These are phyloP conservation scores for Psammodynastes pulverulentus DNA, from an alignment of 2,113 vertebrate species.

Conservation along the genomic window DNA sequence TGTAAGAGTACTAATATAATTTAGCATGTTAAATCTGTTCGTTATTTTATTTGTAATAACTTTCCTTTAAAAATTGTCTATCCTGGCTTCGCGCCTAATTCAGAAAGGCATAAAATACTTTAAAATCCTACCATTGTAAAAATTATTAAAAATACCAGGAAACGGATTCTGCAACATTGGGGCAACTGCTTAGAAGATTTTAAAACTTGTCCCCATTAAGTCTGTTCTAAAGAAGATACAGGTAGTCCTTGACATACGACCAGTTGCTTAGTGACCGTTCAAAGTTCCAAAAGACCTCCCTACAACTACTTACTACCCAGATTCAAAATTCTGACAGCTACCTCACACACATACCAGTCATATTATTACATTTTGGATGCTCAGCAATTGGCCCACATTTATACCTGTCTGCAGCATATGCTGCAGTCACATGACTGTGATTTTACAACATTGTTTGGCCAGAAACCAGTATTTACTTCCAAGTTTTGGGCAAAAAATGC, in stretches of 20 bases:
- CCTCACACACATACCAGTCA: no score
- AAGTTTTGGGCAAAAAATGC: no score
- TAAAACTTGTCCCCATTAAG: not conserved
- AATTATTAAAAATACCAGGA: not conserved
- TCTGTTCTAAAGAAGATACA: not conserved
- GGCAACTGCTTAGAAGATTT: not conserved
- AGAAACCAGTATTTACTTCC: no score
- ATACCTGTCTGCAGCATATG: not conserved
- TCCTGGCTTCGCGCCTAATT: not conserved
- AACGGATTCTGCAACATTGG: not conserved
- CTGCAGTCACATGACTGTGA: not conserved
- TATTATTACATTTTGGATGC: not conserved
- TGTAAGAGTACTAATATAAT: not conserved
- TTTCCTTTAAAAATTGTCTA: not conserved
- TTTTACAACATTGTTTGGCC: no score
- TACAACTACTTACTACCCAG: not conserved
- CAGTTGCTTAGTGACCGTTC: not conserved
- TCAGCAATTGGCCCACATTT: not conserved
- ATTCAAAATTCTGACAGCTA: not conserved
- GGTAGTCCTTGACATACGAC: not conserved
- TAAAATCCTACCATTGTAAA: not conserved
- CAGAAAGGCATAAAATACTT: not conserved
- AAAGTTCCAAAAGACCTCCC: not conserved
- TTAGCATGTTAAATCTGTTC: not conserved
- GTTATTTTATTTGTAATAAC: not conserved